phyloP scores from a whole-genome alignment of 2,888 invertebrate species.

The Sarcophaga subvicina region DNA sequence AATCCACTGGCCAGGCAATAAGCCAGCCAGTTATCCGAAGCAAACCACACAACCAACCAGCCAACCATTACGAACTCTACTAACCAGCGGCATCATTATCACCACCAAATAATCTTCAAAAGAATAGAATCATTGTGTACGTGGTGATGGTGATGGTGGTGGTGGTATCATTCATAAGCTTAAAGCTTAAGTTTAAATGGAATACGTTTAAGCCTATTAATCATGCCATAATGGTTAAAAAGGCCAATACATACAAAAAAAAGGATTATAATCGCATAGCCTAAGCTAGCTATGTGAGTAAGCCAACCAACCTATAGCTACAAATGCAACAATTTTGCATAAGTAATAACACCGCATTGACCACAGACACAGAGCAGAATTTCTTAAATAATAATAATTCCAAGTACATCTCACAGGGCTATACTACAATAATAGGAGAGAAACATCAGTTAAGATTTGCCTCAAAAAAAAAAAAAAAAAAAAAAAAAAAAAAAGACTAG shows the following conservation, averaged over 20 bases:
- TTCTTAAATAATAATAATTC: constrained; percentile 48
- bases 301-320: neutral
- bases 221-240: constrained; percentile 63
- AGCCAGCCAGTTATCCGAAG: too few relatives aligned
- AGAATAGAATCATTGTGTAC: constrained; percentile 22
- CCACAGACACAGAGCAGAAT: constrained; percentile 27
- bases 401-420: constrained; percentile 43
- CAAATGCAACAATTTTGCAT: neutral
- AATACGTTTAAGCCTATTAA: constrained; percentile 61
- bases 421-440: constrained; percentile 30
- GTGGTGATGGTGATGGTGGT: neutral
- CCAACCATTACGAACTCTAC: neutral
- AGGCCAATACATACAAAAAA: constrained; percentile 46
- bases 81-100: constrained; percentile 58
- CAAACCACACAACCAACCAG: neutral
- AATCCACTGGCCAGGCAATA: neutral
- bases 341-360: constrained; percentile 3
- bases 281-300: neutral
- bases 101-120: constrained; percentile 51
- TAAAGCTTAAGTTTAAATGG: constrained; percentile 41
- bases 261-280: constrained; percentile 48
- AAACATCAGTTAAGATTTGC: constrained; percentile 54
- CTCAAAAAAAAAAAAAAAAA: neutral
- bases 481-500: too few relatives aligned
- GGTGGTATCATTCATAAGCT: constrained; percentile 10